Evolutionary conservation across 2,888 invertebrate genomes (phyloP), one percentile per base, ranked within the genome.

Genomic region (Lasioglossum lativentre): DNA sequence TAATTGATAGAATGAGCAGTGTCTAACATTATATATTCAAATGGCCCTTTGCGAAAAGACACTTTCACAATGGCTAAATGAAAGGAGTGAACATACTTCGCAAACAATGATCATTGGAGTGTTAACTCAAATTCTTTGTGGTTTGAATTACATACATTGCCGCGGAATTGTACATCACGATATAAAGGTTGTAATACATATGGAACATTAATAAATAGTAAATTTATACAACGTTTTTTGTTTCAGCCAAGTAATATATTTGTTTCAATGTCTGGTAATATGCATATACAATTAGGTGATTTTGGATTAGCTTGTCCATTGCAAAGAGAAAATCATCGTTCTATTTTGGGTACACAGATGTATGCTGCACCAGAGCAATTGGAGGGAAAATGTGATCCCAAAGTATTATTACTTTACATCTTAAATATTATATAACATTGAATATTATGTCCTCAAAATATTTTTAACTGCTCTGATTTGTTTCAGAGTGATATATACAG

Each of bases 341-440:
- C 96, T 38, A 95, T 97, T 76, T 95, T 98, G 27, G 98, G 98
- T 0, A 98, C 98, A 0, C 96, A 96, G 80, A 94, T 97, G 88
- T 98, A 98, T 94, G 98, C 98, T 0, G 98, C 98, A 1, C 98
- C 98, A 0, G 98, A 98, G 94, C 98, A 98, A 93, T 95, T 98
- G 40, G 96, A 96, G 59, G 97, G 97, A 45, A 96, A 96, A 90
- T 98, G 98, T 94, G 96, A 97, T 95, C 96, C 96, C 75, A 98
- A 98, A 96, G 97, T 97, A 94, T 16, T 66, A 8, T 12, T 75
- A 6, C 16, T 75, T 42, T 16, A 16, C 38, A 34, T 27, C 8
- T 38, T 75, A 12, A 30, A 34, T 68, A n/a, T 8, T 23, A 59
- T 75, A 66, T 66, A 1, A 75, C 19, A 63, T 72, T 56, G 56